Base-by-base conservation (phyloP, 2,113 vertebrate species). In the Erythrocebus patas region DNA sequence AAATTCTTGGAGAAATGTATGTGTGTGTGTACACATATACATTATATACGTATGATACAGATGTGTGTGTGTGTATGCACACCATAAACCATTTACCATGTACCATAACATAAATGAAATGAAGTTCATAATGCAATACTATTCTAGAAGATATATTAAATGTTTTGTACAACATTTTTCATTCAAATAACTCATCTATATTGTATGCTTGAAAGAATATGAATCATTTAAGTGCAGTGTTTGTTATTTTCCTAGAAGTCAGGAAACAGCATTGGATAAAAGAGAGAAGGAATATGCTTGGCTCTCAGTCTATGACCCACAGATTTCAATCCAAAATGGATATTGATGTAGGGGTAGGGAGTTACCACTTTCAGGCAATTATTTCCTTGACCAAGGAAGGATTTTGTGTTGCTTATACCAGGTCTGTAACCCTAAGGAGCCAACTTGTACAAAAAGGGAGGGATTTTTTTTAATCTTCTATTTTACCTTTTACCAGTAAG, bases 1-100 rank as follows among this genome's bases (percentile, higher is more conserved):
- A 22, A 78, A 3, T 93, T 88, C 30, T 88, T 97, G 20, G 66
- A 91, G 90, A 95, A 79, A 80, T 91, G 52, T 93, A 45, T 80
- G n/a, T 80, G 25, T 84, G 20, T 40, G 7, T n/a, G 52, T 64
- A 38, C 48, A 57, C n/a, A 57, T 75, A 64, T 57, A 14, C 40
- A 79, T 87, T 64, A 3, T 43, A 12, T 55, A 8, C 52, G 1
- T 82, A 8, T 75, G 12, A 23, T 59, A 17, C 13, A n/a, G 25
- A n/a, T 32, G 17, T 55, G 52, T 38, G 30, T 30, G 16, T 57
- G 35, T 73, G 23, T 40, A 85, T 80, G 64, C 91, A 66, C 32
- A 55, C 45, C 32, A 43, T 81, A 84, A 73, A 22, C 27, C 82
- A 89, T 93, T 72, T 91, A 64, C 12, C 43, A 72, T 35, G 81